Conservation (phyloP, 2,113 vertebrate genomes). For the Isurus oxyrinchus region DNA sequence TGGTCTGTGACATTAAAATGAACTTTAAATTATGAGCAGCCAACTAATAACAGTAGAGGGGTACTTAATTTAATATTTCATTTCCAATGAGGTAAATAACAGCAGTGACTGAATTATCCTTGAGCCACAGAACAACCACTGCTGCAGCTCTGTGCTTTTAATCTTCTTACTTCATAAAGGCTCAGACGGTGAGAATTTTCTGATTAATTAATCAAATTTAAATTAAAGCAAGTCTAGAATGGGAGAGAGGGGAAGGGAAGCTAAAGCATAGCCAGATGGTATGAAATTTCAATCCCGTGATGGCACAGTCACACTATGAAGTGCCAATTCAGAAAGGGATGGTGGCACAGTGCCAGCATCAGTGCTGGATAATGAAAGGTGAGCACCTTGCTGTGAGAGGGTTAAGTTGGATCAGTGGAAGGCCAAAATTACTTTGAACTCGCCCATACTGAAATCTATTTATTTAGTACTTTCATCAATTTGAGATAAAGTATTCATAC, state of each 20-base stretch:
- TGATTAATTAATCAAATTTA: slow-evolving; percentile 31
- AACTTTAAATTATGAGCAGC: neutral
- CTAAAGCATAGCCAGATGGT: neutral
- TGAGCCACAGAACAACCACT: neutral
- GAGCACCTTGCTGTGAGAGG: slow-evolving; percentile 17
- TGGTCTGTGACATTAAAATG: neutral
- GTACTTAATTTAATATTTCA: neutral
- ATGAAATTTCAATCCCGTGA: neutral
- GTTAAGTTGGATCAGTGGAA: slow-evolving; percentile 22
- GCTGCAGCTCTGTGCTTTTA: neutral
- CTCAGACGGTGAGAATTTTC: neutral
- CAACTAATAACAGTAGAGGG: neutral
- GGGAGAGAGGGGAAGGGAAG: neutral
- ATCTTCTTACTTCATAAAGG: neutral
- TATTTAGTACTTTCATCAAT: neutral
- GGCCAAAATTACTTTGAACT: neutral
- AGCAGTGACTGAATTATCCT: slow-evolving; percentile 20
- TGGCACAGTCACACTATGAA: neutral
- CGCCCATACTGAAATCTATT: neutral
- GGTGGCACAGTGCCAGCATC: neutral
- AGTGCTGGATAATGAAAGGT: slow-evolving; percentile 22
- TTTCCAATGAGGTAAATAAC: slow-evolving; percentile 1
- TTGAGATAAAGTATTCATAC: neutral
- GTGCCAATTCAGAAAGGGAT: neutral
- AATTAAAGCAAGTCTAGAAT: neutral